Base-by-base conservation (phyloP, 1,140 invertebrate genomes). In the Stratiolaelaps scimitus region DNA sequence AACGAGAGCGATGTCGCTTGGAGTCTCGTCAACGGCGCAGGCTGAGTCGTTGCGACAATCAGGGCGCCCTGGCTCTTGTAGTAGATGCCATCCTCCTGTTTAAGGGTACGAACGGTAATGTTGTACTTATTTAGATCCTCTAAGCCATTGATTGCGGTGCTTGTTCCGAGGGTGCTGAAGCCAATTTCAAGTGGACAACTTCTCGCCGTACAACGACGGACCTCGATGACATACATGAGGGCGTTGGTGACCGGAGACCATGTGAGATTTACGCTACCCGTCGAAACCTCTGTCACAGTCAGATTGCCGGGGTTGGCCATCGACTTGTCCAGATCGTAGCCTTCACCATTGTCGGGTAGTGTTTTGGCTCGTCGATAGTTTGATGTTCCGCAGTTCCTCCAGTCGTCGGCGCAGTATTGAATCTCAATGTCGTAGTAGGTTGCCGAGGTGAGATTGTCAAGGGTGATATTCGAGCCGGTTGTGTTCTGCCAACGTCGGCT, bases 361-460 rank as follows among this genome's bases (percentile, higher is more conserved):
- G 53, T 60, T 23, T 26, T 60, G 15, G 23, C 53, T 17, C 23
- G 15, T 15, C 15, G 10, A 23, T 19, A 60, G 34, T 17, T 26
- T 34, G 53, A 26, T 26, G 1, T 2, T 15, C 53, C 53, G 23
- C 53, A 60, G 13, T 20, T 34, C 10, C 26, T 15, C 53, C 15
- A 60, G 10, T 23, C 20, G 23, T 17, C 53, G 4, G 53, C 53
- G 23, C 53, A 60, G 53, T 60, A 60, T 60, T 60, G 15, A 26
- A 20, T 60, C 53, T 60, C 53, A 34, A 60, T 6, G 6, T 26
- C 15, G 20, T 48, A 48, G 1, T 15, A 60, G 26, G 1, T 26
- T 15, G 15, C 53, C 10, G 53, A 60, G 23, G 53, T 60, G 1
- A 60, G 53, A 60, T 60, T 60, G 15, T 20, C 23, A 34, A 60